A percentile compares a stretch with the other conserved stretches of the same genome.
Evolutionary conservation across 2,797 vertebrate genomes (phyloP).

Genomic region (Amniataba percoides): DNA sequence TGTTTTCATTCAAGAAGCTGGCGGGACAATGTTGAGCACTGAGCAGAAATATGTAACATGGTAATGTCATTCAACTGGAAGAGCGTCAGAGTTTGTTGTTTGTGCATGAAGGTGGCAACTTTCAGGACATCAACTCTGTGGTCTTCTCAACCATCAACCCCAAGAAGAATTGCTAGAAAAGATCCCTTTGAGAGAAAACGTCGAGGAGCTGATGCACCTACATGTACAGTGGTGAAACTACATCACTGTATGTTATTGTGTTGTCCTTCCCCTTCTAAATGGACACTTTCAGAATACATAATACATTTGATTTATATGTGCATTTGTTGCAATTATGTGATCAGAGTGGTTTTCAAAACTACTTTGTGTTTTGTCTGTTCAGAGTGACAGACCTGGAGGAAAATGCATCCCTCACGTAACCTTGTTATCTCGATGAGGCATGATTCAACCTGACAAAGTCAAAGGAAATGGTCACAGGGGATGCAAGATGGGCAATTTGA

Average conservation of each 20-base stretch:
- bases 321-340: constrained; percentile 24
- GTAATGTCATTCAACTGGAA: constrained; percentile 12
- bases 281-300: constrained; percentile 21
- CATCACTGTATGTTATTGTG: constrained; percentile 6
- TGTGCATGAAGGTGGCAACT: constrained; percentile 25
- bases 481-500: constrained; percentile 22
- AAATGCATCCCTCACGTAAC: constrained; percentile 12
- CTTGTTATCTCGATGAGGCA: constrained; percentile 5
- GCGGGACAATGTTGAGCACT: not conserved
- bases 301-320: constrained; percentile 28
- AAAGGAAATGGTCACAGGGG: constrained; percentile 10
- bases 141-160: constrained; percentile 28
- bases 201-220: not conserved
- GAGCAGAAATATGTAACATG: not conserved
- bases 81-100: constrained; percentile 28
- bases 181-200: too few relatives aligned
- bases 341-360: constrained; percentile 19
- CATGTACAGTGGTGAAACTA: constrained; percentile 1
- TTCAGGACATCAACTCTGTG: constrained; percentile 29
- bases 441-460: constrained; percentile 22
- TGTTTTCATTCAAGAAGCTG: not conserved
- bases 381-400: not conserved
- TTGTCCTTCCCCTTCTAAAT: constrained; percentile 14
- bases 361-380: constrained; percentile 24
- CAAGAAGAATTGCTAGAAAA: not conserved